Conservation (phyloP, 2,797 vertebrate genomes). For the Mus spretus region DNA sequence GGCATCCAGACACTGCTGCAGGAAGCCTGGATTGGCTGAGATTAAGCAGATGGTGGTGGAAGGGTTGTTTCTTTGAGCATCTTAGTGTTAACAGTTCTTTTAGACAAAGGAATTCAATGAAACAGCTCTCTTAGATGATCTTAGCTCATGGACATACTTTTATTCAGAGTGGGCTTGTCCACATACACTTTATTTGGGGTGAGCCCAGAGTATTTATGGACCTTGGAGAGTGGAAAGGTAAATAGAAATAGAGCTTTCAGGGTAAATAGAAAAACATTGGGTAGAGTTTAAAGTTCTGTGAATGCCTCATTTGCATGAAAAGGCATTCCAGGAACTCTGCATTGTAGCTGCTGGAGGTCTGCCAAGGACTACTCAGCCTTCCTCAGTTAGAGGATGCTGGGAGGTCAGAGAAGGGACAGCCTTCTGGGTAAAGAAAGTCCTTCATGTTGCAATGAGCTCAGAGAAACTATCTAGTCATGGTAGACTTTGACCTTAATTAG, state of each 20-base stretch:
- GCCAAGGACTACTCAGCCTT: background rate
- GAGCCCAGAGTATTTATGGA: background rate
- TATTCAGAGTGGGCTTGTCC: background rate
- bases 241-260: background rate
- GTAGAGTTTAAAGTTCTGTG: background rate
- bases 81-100: background rate
- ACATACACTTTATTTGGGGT: background rate
- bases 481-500: background rate
- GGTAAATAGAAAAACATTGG: background rate
- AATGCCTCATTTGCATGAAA: background rate
- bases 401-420: background rate
- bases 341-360: background rate
- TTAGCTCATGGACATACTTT: background rate
- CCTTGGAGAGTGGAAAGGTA: background rate
- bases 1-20: background rate
- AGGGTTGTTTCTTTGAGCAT: background rate
- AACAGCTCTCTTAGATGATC: background rate
- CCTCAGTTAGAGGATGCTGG: background rate
- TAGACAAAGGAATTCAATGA: background rate
- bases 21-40: background rate
- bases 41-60: no score
- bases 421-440: background rate
- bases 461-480: background rate
- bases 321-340: background rate
- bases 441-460: background rate